Percentiles rank a stretch among this genome's conserved stretches.
phyloP scores from a whole-genome alignment of 2,888 invertebrate genomes.

The Epistrophe eligans region DNA sequence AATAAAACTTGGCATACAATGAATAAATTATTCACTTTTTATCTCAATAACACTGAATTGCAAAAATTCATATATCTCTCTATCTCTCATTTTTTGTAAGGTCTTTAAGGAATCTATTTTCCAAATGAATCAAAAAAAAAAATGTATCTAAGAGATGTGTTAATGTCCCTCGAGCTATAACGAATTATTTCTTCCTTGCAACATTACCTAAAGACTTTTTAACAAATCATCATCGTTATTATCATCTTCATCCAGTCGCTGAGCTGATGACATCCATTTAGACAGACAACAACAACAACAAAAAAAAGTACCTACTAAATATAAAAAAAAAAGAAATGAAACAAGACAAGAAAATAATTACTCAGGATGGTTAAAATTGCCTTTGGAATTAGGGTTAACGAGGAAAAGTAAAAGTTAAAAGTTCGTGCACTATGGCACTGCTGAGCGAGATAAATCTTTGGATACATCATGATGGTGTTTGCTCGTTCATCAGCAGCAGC shows the following conservation, averaged over 20 bases:
- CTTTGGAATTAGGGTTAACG: constrained; percentile 70
- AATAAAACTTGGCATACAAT: constrained; percentile 48
- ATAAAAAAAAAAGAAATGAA: constrained; percentile 13
- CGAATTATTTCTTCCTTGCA: constrained; percentile 24
- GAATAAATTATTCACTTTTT: constrained; percentile 61
- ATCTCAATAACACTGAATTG: constrained; percentile 23
- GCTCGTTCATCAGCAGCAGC: constrained; percentile 4
- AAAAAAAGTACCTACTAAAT: background rate
- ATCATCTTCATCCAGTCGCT: constrained; percentile 23
- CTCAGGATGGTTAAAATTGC: constrained; percentile 54
- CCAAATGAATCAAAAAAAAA: constrained; percentile 26
- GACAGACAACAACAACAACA: background rate
- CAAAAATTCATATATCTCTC: background rate
- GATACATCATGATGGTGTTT: constrained; percentile 32
- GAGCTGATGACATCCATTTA: background rate
- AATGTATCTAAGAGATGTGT: constrained; percentile 39
- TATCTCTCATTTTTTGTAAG: background rate
- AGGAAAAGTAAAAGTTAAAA: constrained; percentile 68
- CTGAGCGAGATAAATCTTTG: constrained; percentile 45
- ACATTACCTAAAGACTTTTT: background rate
- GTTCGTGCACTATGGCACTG: constrained; percentile 26
- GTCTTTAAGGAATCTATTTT: constrained; percentile 5
- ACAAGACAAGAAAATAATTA: constrained; percentile 57
- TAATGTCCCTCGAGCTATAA: constrained; percentile 47
- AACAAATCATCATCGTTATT: constrained; percentile 63